Percentiles rank a stretch among this genome's conserved stretches.
phyloP scores from a whole-genome alignment of 2,113 vertebrate species.

The Caretta caretta region DNA sequence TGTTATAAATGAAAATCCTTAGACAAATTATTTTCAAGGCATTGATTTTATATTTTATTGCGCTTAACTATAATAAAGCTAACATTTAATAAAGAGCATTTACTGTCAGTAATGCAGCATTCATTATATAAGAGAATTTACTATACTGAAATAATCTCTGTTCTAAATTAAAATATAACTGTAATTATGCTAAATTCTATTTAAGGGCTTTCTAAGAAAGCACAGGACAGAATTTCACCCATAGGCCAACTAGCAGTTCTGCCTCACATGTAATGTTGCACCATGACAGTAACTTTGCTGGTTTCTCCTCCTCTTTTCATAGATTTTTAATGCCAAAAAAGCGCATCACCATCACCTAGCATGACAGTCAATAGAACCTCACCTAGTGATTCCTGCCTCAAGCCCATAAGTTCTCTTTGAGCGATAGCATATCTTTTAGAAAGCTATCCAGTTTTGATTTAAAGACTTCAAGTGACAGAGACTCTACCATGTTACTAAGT shows the following conservation, averaged over 20 bases:
- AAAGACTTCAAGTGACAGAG: background rate
- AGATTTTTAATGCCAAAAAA: background rate
- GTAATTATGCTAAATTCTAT: background rate
- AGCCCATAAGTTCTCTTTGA: background rate
- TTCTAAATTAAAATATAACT: background rate
- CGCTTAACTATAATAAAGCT: background rate
- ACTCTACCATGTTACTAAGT: background rate
- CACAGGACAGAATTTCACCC: background rate
- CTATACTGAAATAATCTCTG: background rate
- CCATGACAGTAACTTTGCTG: background rate
- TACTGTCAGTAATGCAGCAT: background rate
- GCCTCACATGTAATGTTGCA: background rate
- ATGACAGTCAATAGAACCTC: background rate
- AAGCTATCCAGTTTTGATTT: accelerated
- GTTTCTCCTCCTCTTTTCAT: background rate
- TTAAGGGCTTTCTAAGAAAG: background rate
- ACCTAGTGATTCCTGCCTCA: background rate
- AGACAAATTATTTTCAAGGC: background rate
- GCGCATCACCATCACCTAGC: background rate
- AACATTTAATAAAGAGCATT: background rate
- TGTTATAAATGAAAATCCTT: background rate
- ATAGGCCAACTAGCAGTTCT: background rate
- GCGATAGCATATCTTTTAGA: accelerated
- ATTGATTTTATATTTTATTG: background rate
- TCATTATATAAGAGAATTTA: background rate